Base-by-base conservation (phyloP, 2,888 invertebrate species). In the Gortyna flavago region DNA sequence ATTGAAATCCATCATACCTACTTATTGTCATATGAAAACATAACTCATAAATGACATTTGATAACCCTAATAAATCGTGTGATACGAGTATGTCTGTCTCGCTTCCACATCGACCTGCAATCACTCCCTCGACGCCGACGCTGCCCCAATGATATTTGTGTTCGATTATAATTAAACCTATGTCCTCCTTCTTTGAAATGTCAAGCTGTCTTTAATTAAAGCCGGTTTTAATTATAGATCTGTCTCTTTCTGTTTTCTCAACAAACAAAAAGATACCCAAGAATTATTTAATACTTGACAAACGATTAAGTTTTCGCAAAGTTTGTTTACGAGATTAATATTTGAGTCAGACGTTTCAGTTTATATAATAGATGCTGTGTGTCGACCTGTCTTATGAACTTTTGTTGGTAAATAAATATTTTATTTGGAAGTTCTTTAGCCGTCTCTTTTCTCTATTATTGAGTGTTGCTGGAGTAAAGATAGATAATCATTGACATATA, bases 91-190 rank as follows among this genome's bases (percentile, higher is more conserved):
- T 57, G 71, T 82, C 85, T 80, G 82, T 90, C 85, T 86, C 90
- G 85, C 92, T 85, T 85, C 79, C 92, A 80, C 89, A 65, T 71
- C 80, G 93, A 93, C 93, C 94, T 93, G 94, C 93, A 93, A 94
- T 94, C 93, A 92, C 89, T 92, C 93, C 91, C 93, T 83, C 87
- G 86, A 86, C 93, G 94, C 92, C 88, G 77, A 81, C 93, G 94
- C 92, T 95, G 96, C 90, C 95, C 96, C 95, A 95, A 96, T 96
- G 96, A 96, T 96, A 96, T 96, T 96, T 96, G 95, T 95, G 95
- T 95, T 96, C 93, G 93, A 87, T 88, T 92, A 92, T 91, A 92
- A 92, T 92, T 92, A 92, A 89, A 91, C 89, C 85, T 81, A 95
- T 94, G 96, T 94, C 96, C 96, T 95, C 95, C 92, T 96, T 96